phyloP scores from a whole-genome alignment of 1,140 invertebrate genomes.

The Geopemphigus sp. region DNA sequence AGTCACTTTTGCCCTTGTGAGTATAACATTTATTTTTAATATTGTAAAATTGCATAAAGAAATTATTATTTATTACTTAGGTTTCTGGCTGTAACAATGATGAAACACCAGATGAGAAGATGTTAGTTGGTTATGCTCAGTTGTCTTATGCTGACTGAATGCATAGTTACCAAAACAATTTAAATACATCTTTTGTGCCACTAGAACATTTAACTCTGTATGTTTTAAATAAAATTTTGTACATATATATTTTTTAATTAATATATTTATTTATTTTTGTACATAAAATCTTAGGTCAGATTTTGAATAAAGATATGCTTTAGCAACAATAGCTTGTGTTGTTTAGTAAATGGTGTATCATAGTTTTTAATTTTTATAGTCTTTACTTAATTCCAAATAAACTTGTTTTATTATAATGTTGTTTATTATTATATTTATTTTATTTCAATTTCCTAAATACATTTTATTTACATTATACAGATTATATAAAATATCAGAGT shows the following conservation, averaged over 20 bases:
- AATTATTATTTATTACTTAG: conserved; percentile 60
- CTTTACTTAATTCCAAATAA: conserved; percentile 44
- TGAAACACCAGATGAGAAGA: conserved; percentile 89
- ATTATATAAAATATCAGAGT: no score
- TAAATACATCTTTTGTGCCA: conserved; percentile 34
- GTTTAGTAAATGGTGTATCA: conserved; percentile 37
- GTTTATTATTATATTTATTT: conserved; percentile 2
- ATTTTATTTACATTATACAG: neutral
- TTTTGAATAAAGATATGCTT: conserved; percentile 42
- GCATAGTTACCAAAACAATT: conserved; percentile 22
- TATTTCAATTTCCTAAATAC: neutral
- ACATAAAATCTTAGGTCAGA: conserved; percentile 38
- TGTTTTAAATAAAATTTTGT: conserved; percentile 26
- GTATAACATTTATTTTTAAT: conserved; percentile 46
- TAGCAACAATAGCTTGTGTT: conserved; percentile 14
- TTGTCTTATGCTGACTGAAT: conserved; percentile 81
- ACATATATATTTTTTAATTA: conserved; percentile 41
- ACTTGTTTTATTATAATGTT: conserved; percentile 4
- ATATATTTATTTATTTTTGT: conserved; percentile 47
- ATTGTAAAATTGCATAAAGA: neutral
- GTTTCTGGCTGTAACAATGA: conserved; percentile 76
- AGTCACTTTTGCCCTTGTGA: conserved; percentile 90
- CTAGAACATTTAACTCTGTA: conserved; percentile 47
- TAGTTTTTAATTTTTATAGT: conserved; percentile 40
- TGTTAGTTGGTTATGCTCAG: conserved; percentile 93